These are phyloP conservation scores for Bucorvus abyssinicus DNA, from an alignment of 2,797 vertebrate species.

Conservation along the genomic window DNA sequence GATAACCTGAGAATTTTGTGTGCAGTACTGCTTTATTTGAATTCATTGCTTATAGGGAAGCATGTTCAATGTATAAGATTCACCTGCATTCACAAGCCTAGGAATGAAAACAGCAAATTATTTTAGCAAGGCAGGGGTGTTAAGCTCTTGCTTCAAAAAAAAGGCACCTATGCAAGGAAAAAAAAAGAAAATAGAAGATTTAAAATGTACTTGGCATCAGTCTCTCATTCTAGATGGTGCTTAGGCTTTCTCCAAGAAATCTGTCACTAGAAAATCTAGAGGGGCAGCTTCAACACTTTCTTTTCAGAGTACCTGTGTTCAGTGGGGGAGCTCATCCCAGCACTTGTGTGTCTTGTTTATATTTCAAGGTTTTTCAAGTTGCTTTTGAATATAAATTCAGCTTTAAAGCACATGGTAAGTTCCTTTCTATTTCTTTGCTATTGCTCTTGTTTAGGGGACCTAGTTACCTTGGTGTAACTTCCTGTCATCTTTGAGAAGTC, in stretches of 20 bases:
- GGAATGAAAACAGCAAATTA: neutral
- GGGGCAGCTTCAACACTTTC: neutral
- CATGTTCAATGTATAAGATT: neutral
- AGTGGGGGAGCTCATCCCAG: neutral
- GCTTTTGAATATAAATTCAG: neutral
- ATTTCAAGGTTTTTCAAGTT: neutral
- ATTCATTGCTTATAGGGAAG: neutral
- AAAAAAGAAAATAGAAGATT: neutral
- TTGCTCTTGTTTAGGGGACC: neutral
- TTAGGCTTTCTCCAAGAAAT: neutral
- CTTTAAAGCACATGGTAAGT: neutral
- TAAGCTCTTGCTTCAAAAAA: neutral
- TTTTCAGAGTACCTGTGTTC: neutral
- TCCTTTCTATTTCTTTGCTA: neutral
- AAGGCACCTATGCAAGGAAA: neutral
- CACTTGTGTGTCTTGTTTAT: neutral
- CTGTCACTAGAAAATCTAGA: neutral
- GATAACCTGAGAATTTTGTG: neutral
- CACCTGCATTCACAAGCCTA: neutral
- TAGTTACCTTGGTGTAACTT: neutral
- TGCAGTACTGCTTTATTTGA: neutral
- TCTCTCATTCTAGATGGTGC: neutral
- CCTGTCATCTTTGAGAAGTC: neutral
- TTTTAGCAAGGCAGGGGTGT: neutral
- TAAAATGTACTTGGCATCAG: neutral